These are phyloP conservation scores for Lerema accius DNA, from an alignment of 1,140 invertebrate species.

Conservation along the genomic window DNA sequence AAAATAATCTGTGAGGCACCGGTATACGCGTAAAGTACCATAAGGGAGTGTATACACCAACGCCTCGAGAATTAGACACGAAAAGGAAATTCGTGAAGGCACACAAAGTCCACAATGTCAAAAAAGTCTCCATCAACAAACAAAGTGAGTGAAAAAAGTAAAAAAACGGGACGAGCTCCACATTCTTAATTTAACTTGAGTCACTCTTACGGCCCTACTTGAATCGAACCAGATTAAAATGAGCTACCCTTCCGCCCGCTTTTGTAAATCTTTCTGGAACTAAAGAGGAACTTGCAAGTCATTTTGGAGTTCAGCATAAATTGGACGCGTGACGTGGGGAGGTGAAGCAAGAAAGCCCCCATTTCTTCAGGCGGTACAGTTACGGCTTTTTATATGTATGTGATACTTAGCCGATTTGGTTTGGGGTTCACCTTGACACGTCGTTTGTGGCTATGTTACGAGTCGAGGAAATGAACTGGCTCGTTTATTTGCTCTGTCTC, in stretches of 20 bases:
- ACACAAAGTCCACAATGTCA: conserved; percentile 76
- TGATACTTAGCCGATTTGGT: conserved; percentile 69
- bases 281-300: conserved; percentile 13
- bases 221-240: conserved; percentile 44
- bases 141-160: conserved; percentile 71
- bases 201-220: conserved; percentile 77
- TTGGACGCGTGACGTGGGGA: conserved; percentile 61
- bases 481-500: conserved; percentile 41
- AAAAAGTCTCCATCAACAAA: conserved; percentile 78
- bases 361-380: conserved; percentile 71
- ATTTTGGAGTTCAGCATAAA: conserved; percentile 47
- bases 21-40: conserved; percentile 51
- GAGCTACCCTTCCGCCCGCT: conserved; percentile 36
- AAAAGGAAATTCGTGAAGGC: conserved; percentile 44
- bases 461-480: conserved; percentile 50
- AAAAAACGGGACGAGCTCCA: conserved; percentile 70
- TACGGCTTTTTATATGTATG: conserved; percentile 63
- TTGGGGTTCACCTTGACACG: conserved; percentile 71
- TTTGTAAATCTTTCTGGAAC: not conserved
- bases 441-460: conserved; percentile 70
- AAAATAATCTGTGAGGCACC: conserved; percentile 48
- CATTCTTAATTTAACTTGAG: conserved; percentile 82
- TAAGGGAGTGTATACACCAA: conserved; percentile 64
- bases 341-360: conserved; percentile 68
- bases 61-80: conserved; percentile 72